Conservation (phyloP, 2,888 invertebrate species). For the Luperina nickerlii region DNA sequence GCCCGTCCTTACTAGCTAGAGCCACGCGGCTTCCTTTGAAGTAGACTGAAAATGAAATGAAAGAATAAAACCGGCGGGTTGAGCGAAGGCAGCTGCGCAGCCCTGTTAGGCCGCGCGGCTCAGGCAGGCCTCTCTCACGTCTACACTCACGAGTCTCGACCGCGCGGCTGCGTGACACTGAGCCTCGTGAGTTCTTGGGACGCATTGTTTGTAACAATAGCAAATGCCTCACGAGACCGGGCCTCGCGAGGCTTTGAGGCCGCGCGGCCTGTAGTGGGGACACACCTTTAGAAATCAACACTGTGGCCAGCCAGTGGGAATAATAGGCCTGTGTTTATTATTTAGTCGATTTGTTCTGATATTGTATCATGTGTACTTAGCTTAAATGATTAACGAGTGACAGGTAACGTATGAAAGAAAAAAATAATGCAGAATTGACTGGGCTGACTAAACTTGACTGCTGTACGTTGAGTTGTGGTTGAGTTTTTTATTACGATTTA, state of each 20-base stretch:
- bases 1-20: too few species aligned
- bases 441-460: constrained; percentile 21
- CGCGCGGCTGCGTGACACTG: too few species aligned
- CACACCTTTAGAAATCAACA: background rate
- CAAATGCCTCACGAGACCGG: background rate
- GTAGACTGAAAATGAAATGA: too few species aligned
- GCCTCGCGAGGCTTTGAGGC: background rate
- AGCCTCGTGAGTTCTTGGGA: background rate
- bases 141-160: too few species aligned
- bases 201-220: background rate
- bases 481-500: constrained; percentile 19
- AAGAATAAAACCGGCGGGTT: too few species aligned
- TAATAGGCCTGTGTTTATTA: too few species aligned
- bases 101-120: too few species aligned
- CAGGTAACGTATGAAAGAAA: constrained; percentile 32
- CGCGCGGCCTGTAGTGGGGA: background rate
- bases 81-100: too few species aligned
- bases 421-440: constrained; percentile 27
- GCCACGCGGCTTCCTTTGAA: too few species aligned
- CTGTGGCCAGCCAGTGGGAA: background rate
- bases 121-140: too few species aligned
- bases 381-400: constrained; percentile 30
- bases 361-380: background rate
- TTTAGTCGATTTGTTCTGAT: constrained; percentile 26
- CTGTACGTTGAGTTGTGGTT: constrained; percentile 16